Evolutionary conservation across 1,140 invertebrate species (phyloP).

Genomic region (Pseudomyrmex flavicornis): DNA sequence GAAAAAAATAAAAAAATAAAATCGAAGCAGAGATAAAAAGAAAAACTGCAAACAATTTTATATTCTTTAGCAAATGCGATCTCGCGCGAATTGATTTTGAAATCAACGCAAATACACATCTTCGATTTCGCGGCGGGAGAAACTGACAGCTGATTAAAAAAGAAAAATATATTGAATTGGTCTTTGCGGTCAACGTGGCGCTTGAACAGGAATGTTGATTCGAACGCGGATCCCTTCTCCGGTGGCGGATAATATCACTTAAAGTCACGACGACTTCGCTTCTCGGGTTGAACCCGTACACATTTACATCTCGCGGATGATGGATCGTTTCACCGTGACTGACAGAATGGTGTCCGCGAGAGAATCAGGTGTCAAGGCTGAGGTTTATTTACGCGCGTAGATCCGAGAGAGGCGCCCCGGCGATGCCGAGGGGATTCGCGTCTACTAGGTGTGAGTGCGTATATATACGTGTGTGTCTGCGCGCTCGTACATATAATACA

Average conservation of each 20-base stretch:
- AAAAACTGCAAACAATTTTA: neutral
- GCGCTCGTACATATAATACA: no score
- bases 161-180: neutral
- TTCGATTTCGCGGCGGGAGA: neutral
- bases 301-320: constrained; percentile 49
- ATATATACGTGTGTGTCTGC: neutral
- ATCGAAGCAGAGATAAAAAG: neutral
- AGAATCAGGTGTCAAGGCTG: constrained; percentile 69
- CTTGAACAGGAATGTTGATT: constrained; percentile 1
- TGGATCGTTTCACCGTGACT: constrained; percentile 46
- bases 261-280: constrained; percentile 22
- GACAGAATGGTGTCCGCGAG: constrained; percentile 46
- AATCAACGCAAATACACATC: neutral
- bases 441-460: neutral
- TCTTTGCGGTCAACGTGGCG: neutral
- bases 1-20: neutral
- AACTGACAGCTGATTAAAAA: neutral
- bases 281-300: constrained; percentile 1
- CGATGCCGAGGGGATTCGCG: constrained; percentile 17
- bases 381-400: constrained; percentile 58
- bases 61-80: neutral
- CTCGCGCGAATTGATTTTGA: neutral
- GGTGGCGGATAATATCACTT: neutral
- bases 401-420: constrained; percentile 10
- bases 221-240: neutral